Percentiles rank a stretch among this genome's conserved stretches.
Evolutionary conservation across 2,113 vertebrate genomes (phyloP).

Genomic region (Leucoraja erinaceus): DNA sequence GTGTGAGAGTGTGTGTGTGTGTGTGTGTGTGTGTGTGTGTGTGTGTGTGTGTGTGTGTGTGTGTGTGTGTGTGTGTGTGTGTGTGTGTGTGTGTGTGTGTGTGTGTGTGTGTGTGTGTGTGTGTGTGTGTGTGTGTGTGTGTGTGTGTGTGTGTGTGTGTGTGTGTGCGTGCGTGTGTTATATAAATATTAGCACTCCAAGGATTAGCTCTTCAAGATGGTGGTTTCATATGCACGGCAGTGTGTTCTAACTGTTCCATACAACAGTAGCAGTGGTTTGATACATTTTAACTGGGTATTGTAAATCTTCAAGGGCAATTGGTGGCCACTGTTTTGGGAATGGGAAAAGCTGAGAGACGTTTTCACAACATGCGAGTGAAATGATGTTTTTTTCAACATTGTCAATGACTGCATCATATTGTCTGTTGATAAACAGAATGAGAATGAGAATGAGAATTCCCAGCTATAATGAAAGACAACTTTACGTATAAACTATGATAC

Average conservation of each 20-base stretch:
- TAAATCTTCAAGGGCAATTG: conserved; percentile 27
- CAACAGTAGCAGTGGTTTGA: neutral
- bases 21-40: too few species aligned
- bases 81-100: too few species aligned
- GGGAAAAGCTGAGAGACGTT: neutral
- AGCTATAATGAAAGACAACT: neutral
- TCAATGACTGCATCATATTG: neutral
- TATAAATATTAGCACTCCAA: neutral
- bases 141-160: too few species aligned
- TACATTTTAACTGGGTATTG: conserved; percentile 11
- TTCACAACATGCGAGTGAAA: neutral
- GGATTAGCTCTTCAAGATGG: neutral
- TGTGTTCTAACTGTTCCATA: neutral
- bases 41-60: too few species aligned
- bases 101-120: too few species aligned
- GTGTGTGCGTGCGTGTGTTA: too few species aligned
- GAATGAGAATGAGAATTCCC: neutral
- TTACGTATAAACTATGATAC: neutral
- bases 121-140: too few species aligned
- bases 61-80: too few species aligned
- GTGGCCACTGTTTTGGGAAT: neutral
- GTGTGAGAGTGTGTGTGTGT: too few species aligned
- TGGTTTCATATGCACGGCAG: neutral
- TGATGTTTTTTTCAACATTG: neutral
- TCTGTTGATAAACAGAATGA: neutral